Evolutionary conservation across 1,140 invertebrate genomes (phyloP).

Genomic region (Sinonovacula constricta): DNA sequence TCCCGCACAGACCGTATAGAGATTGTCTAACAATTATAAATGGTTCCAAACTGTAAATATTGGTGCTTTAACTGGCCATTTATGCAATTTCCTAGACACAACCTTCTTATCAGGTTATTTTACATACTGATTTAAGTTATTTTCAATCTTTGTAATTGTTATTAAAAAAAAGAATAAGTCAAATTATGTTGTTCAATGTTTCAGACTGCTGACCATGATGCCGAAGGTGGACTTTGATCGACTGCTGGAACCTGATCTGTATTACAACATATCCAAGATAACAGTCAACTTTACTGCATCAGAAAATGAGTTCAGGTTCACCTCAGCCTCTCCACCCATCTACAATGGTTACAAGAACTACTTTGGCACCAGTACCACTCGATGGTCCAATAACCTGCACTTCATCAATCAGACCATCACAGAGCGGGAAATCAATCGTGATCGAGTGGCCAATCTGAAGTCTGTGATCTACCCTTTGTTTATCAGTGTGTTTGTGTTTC

Average conservation of each 20-base stretch:
- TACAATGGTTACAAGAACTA: neutral
- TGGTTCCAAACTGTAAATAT: too few relatives aligned
- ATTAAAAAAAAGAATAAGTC: too few relatives aligned
- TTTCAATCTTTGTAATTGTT: too few relatives aligned
- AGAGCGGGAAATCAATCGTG: slow-evolving; percentile 12
- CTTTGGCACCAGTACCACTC: slow-evolving; percentile 5
- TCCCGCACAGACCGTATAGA: too few relatives aligned
- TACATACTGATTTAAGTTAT: too few relatives aligned
- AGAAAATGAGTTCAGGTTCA: slow-evolving; percentile 31
- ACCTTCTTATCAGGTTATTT: too few relatives aligned
- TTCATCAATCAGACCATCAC: neutral
- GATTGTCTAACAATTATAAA: too few relatives aligned
- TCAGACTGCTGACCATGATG: slow-evolving; percentile 15
- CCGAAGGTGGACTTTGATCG: slow-evolving; percentile 35
- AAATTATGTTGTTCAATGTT: neutral
- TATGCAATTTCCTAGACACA: too few relatives aligned
- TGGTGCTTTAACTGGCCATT: too few relatives aligned
- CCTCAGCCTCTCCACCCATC: neutral
- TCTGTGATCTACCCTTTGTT: slow-evolving; percentile 56
- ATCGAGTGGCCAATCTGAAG: slow-evolving; percentile 44
- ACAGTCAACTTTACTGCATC: slow-evolving; percentile 5
- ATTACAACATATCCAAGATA: neutral
- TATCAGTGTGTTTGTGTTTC: slow-evolving; percentile 65
- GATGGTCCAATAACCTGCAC: neutral
- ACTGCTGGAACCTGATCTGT: neutral